phyloP scores from a whole-genome alignment of 2,888 invertebrate species.

The Athalia circularis region DNA sequence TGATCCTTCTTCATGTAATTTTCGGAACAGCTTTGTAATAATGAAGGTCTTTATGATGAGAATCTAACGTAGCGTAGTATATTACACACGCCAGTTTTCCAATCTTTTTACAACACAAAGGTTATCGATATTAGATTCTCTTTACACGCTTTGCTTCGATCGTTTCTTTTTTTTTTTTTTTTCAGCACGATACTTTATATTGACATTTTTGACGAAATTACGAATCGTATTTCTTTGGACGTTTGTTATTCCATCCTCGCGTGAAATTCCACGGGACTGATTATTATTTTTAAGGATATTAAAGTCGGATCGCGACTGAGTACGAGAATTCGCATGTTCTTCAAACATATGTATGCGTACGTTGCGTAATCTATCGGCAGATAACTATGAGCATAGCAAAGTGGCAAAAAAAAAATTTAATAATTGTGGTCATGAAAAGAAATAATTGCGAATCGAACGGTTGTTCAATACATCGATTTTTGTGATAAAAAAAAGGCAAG shows the following conservation, averaged over 20 bases:
- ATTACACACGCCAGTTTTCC: neutral
- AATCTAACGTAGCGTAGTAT: slow-evolving; percentile 14
- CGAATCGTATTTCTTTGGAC: too few species aligned
- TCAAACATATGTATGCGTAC: slow-evolving; percentile 19
- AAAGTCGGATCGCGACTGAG: too few species aligned
- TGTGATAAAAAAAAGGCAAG: too few species aligned
- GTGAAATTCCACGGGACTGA: too few species aligned
- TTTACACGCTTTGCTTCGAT: neutral
- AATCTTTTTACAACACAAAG: neutral
- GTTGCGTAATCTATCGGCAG: neutral
- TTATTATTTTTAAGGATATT: too few species aligned
- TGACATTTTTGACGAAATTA: neutral
- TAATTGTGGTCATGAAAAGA: slow-evolving; percentile 26
- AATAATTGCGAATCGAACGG: slow-evolving; percentile 5
- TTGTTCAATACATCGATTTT: neutral
- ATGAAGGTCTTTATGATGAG: slow-evolving; percentile 17
- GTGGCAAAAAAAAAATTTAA: slow-evolving; percentile 7
- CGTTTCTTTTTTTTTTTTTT: neutral
- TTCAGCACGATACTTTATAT: slow-evolving; percentile 15
- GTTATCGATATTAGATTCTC: slow-evolving; percentile 19
- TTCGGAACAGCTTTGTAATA: too few species aligned
- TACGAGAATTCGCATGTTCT: too few species aligned
- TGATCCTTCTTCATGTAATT: too few species aligned
- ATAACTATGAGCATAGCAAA: neutral
- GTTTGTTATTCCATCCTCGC: too few species aligned